Conservation (phyloP, 2,113 vertebrate species). For the Poecilia latipinna region DNA sequence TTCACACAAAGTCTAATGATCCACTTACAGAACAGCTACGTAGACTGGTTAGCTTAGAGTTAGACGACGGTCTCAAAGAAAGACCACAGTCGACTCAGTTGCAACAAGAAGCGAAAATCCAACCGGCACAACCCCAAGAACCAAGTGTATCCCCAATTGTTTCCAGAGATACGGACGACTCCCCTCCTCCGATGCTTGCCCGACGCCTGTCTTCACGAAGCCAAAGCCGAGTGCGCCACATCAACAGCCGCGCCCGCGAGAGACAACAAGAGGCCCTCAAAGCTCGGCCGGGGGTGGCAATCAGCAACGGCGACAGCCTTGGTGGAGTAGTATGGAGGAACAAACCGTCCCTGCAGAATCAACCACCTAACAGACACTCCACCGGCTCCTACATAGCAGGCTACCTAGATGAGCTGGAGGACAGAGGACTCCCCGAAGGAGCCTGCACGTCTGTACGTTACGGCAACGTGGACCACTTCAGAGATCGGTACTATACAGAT, state of each 20-base stretch:
- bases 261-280: constrained; percentile 90
- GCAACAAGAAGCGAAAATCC: constrained; percentile 22
- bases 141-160: constrained; percentile 19
- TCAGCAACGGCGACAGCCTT: constrained; percentile 15
- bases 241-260: constrained; percentile 93
- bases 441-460: constrained; percentile 80
- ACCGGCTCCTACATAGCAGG: constrained; percentile 94
- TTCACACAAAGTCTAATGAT: constrained; percentile 79
- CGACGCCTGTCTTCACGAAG: constrained; percentile 93
- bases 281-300: constrained; percentile 57
- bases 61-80: constrained; percentile 77
- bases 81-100: constrained; percentile 16
- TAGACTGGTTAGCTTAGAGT: constrained; percentile 88
- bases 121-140: constrained; percentile 23
- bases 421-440: constrained; percentile 89
- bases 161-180: constrained; percentile 68
- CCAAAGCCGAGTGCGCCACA: constrained; percentile 95
- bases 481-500: constrained; percentile 77
- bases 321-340: constrained; percentile 85
- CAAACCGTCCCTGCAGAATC: constrained; percentile 77
- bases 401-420: constrained; percentile 83
- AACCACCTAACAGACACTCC: constrained; percentile 86
- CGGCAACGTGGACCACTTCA: constrained; percentile 74
- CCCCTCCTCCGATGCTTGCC: constrained; percentile 82
- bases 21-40: constrained; percentile 91